A percentile compares a stretch with the other conserved stretches of the same genome.
Evolutionary conservation across 2,797 vertebrate species (phyloP).

Genomic region (Poeciliopsis turneri): DNA sequence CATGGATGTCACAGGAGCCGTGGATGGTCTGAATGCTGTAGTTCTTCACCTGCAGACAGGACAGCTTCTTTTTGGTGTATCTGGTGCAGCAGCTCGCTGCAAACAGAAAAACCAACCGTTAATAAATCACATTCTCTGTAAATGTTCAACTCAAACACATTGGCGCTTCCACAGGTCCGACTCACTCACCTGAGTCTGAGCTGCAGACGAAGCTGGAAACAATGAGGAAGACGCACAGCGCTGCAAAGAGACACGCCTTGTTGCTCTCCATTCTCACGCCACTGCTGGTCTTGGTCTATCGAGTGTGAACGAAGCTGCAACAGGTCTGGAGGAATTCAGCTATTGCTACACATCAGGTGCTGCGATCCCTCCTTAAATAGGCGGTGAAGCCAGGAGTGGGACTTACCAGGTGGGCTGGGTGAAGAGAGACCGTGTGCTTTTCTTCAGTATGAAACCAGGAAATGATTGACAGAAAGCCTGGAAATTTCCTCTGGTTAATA

Average conservation of each 20-base stretch:
- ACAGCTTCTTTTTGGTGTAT: constrained; percentile 17
- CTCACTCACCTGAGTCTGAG: constrained; percentile 66
- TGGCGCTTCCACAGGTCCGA: neutral
- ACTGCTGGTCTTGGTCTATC: neutral
- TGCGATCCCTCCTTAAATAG: constrained; percentile 17
- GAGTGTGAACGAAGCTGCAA: neutral
- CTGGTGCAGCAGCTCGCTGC: constrained; percentile 73
- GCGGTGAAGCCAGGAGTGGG: accelerated
- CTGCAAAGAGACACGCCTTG: constrained; percentile 20
- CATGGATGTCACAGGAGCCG: constrained; percentile 71
- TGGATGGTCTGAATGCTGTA: constrained; percentile 68
- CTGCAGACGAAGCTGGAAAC: constrained; percentile 42
- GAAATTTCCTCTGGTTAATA: no score
- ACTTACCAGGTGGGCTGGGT: constrained; percentile 20
- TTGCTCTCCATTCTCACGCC: constrained; percentile 25
- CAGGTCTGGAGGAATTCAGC: neutral
- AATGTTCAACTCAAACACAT: neutral
- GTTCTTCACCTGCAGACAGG: constrained; percentile 44
- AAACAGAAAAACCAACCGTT: constrained; percentile 9
- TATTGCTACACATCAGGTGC: neutral
- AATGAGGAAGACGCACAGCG: constrained; percentile 50
- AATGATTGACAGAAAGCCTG: neutral
- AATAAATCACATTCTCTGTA: neutral
- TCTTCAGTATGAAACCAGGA: constrained; percentile 2
- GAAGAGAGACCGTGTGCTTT: neutral